Conservation (phyloP, 2,888 invertebrate species). For the Endomychus coccineus region DNA sequence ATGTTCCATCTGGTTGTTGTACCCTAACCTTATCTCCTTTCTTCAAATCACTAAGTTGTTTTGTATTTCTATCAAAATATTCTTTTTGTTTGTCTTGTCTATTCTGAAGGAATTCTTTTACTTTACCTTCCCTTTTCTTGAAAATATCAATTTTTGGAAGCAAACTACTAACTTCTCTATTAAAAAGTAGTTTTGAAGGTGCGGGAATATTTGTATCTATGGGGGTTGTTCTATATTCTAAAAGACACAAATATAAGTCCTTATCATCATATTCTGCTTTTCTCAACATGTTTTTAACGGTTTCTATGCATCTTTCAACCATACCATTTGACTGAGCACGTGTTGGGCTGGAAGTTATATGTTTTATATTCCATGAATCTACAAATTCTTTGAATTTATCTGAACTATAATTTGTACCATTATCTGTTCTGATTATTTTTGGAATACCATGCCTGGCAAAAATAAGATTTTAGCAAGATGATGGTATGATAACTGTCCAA, state of each 20-base stretch:
- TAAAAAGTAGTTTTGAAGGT: constrained; percentile 1
- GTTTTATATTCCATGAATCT: constrained; percentile 9
- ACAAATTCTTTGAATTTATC: constrained; percentile 4
- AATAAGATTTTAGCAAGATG: constrained; percentile 10
- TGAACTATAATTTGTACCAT: constrained; percentile 7
- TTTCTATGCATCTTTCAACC: neutral
- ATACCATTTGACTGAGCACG: constrained; percentile 8
- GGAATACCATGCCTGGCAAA: constrained; percentile 15
- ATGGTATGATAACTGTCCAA: constrained; percentile 2
- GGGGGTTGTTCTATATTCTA: constrained; percentile 20
- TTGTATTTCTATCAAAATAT: constrained; percentile 1
- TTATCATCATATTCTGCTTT: constrained; percentile 15
- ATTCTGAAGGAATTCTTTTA: too few species aligned
- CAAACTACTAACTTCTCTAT: constrained; percentile 3
- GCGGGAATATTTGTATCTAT: constrained; percentile 4
- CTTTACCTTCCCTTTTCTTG: neutral
- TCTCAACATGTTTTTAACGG: constrained; percentile 4
- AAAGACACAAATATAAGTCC: constrained; percentile 18
- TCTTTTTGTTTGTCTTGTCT: too few species aligned
- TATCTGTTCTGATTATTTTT: constrained; percentile 9
- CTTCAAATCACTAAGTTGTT: neutral
- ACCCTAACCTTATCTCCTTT: constrained; percentile 1
- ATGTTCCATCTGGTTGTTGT: constrained; percentile 2
- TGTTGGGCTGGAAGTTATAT: constrained; percentile 6
- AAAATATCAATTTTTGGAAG: constrained; percentile 3